Evolutionary conservation across 2,888 invertebrate species (phyloP).

Genomic region (Mycalesis mineus): DNA sequence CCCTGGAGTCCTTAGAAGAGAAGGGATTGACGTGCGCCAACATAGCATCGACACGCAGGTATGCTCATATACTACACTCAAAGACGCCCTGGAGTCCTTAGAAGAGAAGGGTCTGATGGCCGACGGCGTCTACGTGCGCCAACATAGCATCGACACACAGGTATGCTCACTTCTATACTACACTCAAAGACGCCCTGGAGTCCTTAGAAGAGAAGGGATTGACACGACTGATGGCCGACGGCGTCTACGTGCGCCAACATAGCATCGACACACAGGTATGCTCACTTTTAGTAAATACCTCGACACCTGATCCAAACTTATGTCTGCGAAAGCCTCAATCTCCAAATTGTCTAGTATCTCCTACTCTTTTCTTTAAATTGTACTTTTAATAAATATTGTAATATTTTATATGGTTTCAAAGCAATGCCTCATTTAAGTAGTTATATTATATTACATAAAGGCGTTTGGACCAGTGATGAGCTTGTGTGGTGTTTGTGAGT

Average conservation of each 20-base stretch:
- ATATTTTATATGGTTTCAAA: no score
- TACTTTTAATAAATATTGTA: no score
- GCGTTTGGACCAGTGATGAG: no score
- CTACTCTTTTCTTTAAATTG: no score
- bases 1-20: conserved; percentile 86
- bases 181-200: conserved; percentile 85
- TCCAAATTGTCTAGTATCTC: no score
- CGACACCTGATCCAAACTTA: no score
- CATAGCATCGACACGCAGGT: conserved; percentile 92
- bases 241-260: conserved; percentile 90
- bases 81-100: conserved; percentile 82
- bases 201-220: conserved; percentile 89
- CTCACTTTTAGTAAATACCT: no score
- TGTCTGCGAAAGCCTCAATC: no score
- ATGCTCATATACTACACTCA: neutral
- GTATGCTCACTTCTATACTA: no score
- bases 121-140: conserved; percentile 89
- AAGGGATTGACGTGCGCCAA: conserved; percentile 91
- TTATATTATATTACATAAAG: no score
- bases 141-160: conserved; percentile 91
- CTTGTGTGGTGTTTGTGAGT: no score
- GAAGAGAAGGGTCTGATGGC: conserved; percentile 91
- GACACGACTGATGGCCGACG: conserved; percentile 90
- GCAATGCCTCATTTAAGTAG: no score
- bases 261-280: conserved; percentile 88